Evolutionary conservation across 2,113 vertebrate genomes (phyloP).

Genomic region (Gadus macrocephalus): DNA sequence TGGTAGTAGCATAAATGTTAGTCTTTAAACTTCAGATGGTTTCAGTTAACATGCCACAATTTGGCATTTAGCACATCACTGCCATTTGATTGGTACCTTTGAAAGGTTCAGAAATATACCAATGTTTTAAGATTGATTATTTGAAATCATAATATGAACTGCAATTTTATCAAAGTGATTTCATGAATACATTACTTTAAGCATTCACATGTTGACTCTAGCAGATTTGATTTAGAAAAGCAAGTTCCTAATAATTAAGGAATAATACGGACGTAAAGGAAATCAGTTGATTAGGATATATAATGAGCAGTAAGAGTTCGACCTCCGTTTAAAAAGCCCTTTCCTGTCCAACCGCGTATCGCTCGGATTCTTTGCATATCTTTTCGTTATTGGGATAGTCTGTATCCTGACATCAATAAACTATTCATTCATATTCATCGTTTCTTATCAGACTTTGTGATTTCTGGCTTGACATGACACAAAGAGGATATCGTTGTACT

Average conservation of each 20-base stretch:
- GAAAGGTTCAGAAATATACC: constrained; percentile 38
- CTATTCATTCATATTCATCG: constrained; percentile 35
- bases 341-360: constrained; percentile 17
- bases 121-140: constrained; percentile 59
- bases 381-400: constrained; percentile 29
- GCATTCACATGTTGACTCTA: constrained; percentile 74
- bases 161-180: constrained; percentile 33
- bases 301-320: no score
- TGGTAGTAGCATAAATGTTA: constrained; percentile 41
- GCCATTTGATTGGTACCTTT: constrained; percentile 30
- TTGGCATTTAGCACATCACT: constrained; percentile 69
- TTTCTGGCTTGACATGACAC: not conserved
- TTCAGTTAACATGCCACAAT: constrained; percentile 55
- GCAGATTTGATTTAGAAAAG: not conserved
- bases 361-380: constrained; percentile 30
- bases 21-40: constrained; percentile 48
- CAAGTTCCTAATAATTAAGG: no score
- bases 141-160: constrained; percentile 49
- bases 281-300: no score
- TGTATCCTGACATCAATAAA: constrained; percentile 63
- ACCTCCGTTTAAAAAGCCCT: no score
- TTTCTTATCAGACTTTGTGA: constrained; percentile 38
- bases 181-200: constrained; percentile 60
- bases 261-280: no score
- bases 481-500: constrained; percentile 9